Evolutionary conservation across 2,797 vertebrate species (phyloP), one percentile per base, ranked within the genome.

Genomic region (Heteromormyrus szaboi): DNA sequence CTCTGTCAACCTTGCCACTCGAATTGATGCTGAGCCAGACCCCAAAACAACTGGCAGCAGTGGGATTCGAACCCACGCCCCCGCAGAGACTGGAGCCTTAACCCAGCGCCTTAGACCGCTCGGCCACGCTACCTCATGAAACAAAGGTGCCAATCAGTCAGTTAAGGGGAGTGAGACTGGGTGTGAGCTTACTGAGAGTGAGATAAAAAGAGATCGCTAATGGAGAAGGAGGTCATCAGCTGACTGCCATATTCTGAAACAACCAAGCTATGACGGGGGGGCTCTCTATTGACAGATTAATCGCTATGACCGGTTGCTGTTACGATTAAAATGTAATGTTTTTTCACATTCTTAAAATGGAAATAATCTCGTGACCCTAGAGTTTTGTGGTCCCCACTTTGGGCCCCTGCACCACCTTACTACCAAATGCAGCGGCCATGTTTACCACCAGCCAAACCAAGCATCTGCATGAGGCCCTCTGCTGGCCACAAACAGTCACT

Each of bases 21-120:
- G 11, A 68, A 68, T 29, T 68, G 65, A 25, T 33, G 29, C 59
- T 65, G 22, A 56, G 2, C 54, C 59, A 65, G 59, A 65, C 62
- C 9, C 25, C 2, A 65, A 65, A 41, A 76, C 68, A 6, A 53
- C 0, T 72, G 65, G 62, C 65, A 89, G 81, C 87, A 22, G 68
- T 59, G 68, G 87, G 81, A 89, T 41, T 41, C 68, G 56, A 87
- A 88, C 86, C 85, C 53, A 89, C 85, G 29, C 87, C 79, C 29
- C 72, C 44, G 12, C 87, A 88, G 87, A 86, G 89, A 90, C 83
- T 90, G 83, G 83, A 90, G 65, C 87, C 89, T 90, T 90, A 90
- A 90, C 86, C 83, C 83, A 90, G 89, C 87, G 51, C 89, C 83
- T 88, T 90, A 90, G 87, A 90, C 89, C 87, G 41, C 89, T 90